phyloP scores from a whole-genome alignment of 2,888 invertebrate genomes.

The Philhelius pedissequus region DNA sequence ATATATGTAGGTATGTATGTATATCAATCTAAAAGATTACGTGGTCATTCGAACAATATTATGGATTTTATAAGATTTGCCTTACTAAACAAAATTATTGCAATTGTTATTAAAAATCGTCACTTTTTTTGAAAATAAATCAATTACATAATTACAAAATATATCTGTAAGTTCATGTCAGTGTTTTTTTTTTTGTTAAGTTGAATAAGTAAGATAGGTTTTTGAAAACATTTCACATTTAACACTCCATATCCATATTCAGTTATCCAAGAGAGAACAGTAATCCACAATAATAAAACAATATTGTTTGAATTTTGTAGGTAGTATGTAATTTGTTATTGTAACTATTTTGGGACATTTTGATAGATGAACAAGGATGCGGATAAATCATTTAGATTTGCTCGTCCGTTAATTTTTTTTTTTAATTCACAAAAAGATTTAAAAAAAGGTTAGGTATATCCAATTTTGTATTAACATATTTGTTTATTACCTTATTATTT shows the following conservation, averaged over 20 bases:
- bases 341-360: background rate
- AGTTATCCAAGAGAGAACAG: background rate
- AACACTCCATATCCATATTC: constrained; percentile 1
- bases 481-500: constrained; percentile 44
- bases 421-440: background rate
- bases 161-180: background rate
- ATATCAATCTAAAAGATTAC: constrained; percentile 1
- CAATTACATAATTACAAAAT: background rate
- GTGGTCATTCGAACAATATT: constrained; percentile 1
- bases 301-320: too few species aligned
- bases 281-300: background rate
- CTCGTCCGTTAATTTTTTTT: background rate
- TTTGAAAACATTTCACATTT: background rate
- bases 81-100: background rate
- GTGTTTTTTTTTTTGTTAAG: too few species aligned
- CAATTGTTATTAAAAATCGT: too few species aligned
- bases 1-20: background rate
- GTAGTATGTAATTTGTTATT: too few species aligned
- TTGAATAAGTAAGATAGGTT: background rate
- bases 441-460: background rate
- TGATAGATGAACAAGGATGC: too few species aligned
- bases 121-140: background rate
- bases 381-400: too few species aligned
- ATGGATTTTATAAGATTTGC: background rate
- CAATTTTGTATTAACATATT: background rate